A percentile compares a stretch with the other conserved stretches of the same genome.
Evolutionary conservation across 2,113 vertebrate genomes (phyloP).

Genomic region (Hemicordylus capensis): DNA sequence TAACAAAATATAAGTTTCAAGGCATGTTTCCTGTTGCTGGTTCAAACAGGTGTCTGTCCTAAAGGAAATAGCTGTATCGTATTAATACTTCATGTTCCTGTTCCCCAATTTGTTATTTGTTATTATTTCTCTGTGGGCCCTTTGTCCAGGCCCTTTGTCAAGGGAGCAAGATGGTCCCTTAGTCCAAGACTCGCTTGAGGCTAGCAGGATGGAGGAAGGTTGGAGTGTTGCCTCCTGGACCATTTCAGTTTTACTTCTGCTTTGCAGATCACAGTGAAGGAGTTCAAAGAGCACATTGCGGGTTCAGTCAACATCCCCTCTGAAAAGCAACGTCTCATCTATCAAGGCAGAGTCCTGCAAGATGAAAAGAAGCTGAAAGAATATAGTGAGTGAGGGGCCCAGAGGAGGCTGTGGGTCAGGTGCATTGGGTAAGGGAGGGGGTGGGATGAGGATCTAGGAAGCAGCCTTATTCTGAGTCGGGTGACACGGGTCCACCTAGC

Average conservation of each 20-base stretch:
- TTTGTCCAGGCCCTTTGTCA: no score
- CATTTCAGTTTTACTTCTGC: neutral
- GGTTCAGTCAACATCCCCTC: conserved; percentile 87
- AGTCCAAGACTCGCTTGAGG: no score
- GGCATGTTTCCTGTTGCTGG: no score
- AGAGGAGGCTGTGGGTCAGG: neutral
- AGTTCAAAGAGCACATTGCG: conserved; percentile 92
- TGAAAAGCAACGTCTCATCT: conserved; percentile 92
- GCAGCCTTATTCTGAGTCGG: no score
- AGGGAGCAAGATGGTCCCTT: no score
- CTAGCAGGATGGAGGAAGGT: neutral
- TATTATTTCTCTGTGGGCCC: no score
- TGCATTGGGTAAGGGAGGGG: neutral
- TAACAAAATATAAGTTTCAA: no score
- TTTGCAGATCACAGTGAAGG: conserved; percentile 86
- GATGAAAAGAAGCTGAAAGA: conserved; percentile 90
- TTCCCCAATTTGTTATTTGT: no score
- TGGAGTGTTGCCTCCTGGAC: neutral
- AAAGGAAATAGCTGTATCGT: no score
- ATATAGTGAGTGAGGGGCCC: conserved; percentile 81
- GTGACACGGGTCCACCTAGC: no score
- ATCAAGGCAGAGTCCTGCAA: conserved; percentile 91
- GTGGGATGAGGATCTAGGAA: neutral
- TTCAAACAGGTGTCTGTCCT: no score
- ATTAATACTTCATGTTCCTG: no score